Evolutionary conservation across 2,888 invertebrate genomes (phyloP).

Genomic region (Hermodice carunculata): DNA sequence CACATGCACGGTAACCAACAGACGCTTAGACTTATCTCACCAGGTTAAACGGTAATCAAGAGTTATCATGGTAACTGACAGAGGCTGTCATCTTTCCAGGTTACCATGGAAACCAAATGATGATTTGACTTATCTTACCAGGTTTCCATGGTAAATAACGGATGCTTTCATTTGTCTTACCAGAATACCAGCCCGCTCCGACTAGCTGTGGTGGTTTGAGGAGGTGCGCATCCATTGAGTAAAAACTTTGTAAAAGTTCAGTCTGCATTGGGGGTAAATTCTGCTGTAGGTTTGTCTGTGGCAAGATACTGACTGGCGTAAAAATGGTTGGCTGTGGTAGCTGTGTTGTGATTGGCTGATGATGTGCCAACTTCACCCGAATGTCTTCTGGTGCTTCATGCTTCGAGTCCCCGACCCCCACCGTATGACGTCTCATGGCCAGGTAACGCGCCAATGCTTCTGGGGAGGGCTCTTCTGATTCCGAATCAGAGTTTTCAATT

Average conservation of each 20-base stretch:
- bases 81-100: no score
- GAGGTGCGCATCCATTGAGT: constrained; percentile 94
- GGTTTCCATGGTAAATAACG: no score
- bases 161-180: no score
- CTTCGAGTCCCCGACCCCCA: constrained; percentile 88
- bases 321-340: constrained; percentile 37
- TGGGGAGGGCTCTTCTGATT: constrained; percentile 69
- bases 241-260: no score
- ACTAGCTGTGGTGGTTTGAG: constrained; percentile 89
- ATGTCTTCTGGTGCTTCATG: constrained; percentile 77
- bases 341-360: constrained; percentile 56
- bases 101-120: constrained; percentile 25
- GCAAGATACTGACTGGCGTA: constrained; percentile 72
- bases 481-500: constrained; percentile 43
- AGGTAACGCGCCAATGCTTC: constrained; percentile 70
- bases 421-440: constrained; percentile 88
- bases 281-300: constrained; percentile 86
- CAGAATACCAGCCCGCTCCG: constrained; percentile 74
- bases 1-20: no score
- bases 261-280: constrained; percentile 87
- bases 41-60: no score
- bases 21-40: no score
- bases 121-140: no score
- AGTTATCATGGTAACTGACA: background rate
- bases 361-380: constrained; percentile 55